phyloP scores from a whole-genome alignment of 2,888 invertebrate genomes.

The Malachius bipustulatus region DNA sequence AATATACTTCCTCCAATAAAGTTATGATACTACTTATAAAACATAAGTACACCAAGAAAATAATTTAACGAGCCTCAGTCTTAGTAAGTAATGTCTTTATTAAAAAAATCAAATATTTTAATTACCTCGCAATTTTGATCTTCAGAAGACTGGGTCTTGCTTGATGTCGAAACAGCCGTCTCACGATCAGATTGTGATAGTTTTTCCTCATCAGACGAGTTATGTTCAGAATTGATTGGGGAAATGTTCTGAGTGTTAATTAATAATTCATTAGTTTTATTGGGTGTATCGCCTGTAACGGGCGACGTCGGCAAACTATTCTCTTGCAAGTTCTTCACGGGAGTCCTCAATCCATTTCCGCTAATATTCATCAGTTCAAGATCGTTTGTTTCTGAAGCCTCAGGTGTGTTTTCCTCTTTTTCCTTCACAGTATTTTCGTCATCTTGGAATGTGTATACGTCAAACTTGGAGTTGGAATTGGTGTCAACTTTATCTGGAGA shows the following conservation, averaged over 20 bases:
- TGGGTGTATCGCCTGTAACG: constrained; percentile 29
- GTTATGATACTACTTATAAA: too few species aligned
- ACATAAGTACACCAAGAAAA: too few species aligned
- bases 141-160: too few species aligned
- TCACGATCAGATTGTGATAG: too few species aligned
- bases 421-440: not conserved
- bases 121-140: too few species aligned
- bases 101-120: too few species aligned
- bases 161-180: too few species aligned
- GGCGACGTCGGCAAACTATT: constrained; percentile 28
- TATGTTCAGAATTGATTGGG: constrained; percentile 39
- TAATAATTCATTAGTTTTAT: constrained; percentile 41
- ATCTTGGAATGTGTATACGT: too few species aligned
- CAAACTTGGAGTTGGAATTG: not conserved
- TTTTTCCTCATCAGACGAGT: constrained; percentile 13
- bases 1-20: too few species aligned
- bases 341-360: not conserved
- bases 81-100: too few species aligned
- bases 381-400: not conserved
- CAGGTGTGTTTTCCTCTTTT: not conserved
- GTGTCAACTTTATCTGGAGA: constrained; percentile 4
- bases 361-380: not conserved
- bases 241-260: constrained; percentile 49
- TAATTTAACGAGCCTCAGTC: too few species aligned
- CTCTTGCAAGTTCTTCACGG: not conserved